Evolutionary conservation across 2,797 vertebrate genomes (phyloP), one percentile per base, ranked within the genome.

Genomic region (Discoglossus pictus): DNA sequence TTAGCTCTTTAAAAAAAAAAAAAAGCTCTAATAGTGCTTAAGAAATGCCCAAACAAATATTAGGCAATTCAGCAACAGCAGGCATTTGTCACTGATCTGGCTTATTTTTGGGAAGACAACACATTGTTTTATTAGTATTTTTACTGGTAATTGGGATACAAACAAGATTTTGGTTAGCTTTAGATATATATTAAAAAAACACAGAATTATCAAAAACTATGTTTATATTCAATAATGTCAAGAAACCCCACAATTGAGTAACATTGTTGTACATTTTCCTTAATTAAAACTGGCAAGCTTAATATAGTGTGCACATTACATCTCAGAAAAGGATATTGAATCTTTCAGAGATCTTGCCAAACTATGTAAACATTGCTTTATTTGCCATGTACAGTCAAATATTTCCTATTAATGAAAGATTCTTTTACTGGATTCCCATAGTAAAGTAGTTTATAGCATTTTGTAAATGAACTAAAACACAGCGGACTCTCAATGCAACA

Each of bases 401-500:
- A 74, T 81, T 82, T 82, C 74, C 75, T 76, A 75, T 80, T 74
- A 82, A 80, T 77, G 65, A 79, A 84, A 79, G 54, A 79, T 81
- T 78, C 64, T 51, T 84, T 79, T 78, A 77, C 52, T 48, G 75
- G 77, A 75, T 84, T 80, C 78, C 62, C 59, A 74, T 61, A 76
- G 73, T 80, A 78, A 85, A 85, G 61, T 52, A 17, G 3, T 79
- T 82, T 76, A 78, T 60, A 69, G 73, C 69, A 61, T 75, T 83
- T 84, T 82, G 63, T 79, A 79, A 82, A 79, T 74, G 60, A 80
- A 73, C 23, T 44, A 63, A n/a, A 79, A 56, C 54, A 77, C 55
- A 15, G 44, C 67, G 67, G 74, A 16, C 36, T 70, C 78, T 83
- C 64, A 76, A 20, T 74, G 68, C 51, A 74, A 69, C 56, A 73